Percentiles rank a stretch among this genome's conserved stretches.
Evolutionary conservation across 2,888 invertebrate genomes (phyloP).

Genomic region (Thumatha senex): DNA sequence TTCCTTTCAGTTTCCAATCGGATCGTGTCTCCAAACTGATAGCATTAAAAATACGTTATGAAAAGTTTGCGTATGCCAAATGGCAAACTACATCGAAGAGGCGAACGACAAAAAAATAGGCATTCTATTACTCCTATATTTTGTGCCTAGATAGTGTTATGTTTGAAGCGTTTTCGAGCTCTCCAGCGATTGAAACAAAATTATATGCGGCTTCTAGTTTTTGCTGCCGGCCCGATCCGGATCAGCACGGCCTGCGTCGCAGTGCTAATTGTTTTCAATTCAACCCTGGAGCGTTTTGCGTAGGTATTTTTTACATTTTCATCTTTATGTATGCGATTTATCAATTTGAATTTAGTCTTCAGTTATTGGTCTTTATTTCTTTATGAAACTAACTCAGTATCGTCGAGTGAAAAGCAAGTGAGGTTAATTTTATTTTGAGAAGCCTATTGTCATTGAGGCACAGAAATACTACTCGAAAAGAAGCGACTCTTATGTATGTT

Average conservation of each 20-base stretch:
- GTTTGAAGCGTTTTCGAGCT: slow-evolving; percentile 42
- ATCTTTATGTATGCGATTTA: slow-evolving; percentile 45
- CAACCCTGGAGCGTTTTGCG: slow-evolving; percentile 44
- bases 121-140: slow-evolving; percentile 46
- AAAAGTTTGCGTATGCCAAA: slow-evolving; percentile 11
- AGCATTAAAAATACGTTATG: slow-evolving; percentile 23
- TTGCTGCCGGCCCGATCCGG: slow-evolving; percentile 39
- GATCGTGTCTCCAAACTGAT: slow-evolving; percentile 23
- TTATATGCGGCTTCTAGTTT: slow-evolving; percentile 56
- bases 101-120: slow-evolving; percentile 31
- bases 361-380: neutral
- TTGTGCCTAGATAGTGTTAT: slow-evolving; percentile 49
- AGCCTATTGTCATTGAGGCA: no score
- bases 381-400: neutral
- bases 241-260: slow-evolving; percentile 37
- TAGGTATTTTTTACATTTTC: slow-evolving; percentile 46
- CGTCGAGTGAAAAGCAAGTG: no score
- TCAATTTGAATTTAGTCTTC: no score
- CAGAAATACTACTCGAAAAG: no score
- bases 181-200: slow-evolving; percentile 67
- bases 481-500: no score
- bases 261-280: slow-evolving; percentile 66
- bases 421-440: no score
- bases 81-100: slow-evolving; percentile 18
- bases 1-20: no score